Base-by-base conservation (phyloP, 2,113 vertebrate genomes). In the Rhinopomastus cyanomelas region DNA sequence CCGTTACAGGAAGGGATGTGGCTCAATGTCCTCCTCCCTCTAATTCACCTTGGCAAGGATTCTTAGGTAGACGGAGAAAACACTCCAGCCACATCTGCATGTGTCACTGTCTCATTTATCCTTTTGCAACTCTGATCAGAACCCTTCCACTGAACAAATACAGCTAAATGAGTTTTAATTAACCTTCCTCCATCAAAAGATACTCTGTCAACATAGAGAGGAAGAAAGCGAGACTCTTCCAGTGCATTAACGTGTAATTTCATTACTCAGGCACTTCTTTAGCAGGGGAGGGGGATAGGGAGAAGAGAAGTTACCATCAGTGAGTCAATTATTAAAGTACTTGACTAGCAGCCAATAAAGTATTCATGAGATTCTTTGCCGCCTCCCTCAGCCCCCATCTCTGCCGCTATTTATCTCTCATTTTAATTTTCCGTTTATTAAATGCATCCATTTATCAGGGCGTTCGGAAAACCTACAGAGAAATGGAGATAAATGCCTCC, bases 371-470 rank as follows among this genome's bases (percentile, higher is more conserved):
- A 39, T 80, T 86, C 83, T 57, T 46, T 84, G 76, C 80, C 87
- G 42, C 49, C 78, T 91, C 97, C 97, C 92, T 97, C 94, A 84
- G 66, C 64, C 83, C 74, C 64, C 65, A 86, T 79, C 83, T 77
- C 85, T 79, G 82, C 85, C 96, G 91, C 85, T 92, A 89, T 82
- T 97, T 94, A 97, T 98, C 98, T 97, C 89, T 95, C 97, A 96
- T 98, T 98, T 97, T 97, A 97, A 98, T 98, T 96, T 97, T 96
- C 94, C 94, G 95, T 98, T 98, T 97, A 97, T 98, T 97, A 97
- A 98, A 97, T 97, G 95, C 67, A 80, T 88, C 81, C 93, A 96
- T 96, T 97, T 94, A 95, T 96, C 94, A 95, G 79, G 91, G 90
- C 64, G 81, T 80, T 96, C 94, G 92, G 82, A 92, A 95, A 89